Evolutionary conservation across 2,113 vertebrate genomes (phyloP).

Genomic region (Phasianus colchicus): DNA sequence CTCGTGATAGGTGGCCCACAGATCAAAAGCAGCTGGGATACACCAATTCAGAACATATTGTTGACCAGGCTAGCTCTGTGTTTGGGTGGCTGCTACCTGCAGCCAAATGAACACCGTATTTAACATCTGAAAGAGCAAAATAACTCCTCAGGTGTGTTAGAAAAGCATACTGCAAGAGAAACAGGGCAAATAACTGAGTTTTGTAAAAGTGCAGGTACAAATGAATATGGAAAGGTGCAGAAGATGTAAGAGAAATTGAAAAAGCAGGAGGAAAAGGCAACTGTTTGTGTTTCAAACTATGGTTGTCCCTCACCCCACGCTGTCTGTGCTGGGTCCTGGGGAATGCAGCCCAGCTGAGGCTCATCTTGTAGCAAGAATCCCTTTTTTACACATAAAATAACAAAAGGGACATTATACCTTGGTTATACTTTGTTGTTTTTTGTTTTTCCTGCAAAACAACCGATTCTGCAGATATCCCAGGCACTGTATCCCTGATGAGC

Average conservation of each 20-base stretch:
- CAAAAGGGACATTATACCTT: neutral
- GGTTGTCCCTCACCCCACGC: neutral
- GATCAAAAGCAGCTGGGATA: neutral
- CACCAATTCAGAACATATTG: neutral
- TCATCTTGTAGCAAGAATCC: neutral
- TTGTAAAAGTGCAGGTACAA: neutral
- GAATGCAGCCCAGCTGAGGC: neutral
- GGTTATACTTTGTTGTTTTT: too few species aligned
- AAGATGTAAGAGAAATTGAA: neutral
- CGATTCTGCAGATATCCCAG: neutral
- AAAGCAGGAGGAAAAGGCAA: neutral
- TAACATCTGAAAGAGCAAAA: neutral
- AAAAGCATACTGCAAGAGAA: neutral
- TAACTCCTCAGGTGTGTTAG: fast-evolving
- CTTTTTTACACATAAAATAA: neutral
- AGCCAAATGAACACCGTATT: neutral
- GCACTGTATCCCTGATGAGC: neutral
- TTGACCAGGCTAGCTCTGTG: neutral
- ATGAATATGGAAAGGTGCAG: neutral
- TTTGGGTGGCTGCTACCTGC: neutral
- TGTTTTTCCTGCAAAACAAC: neutral
- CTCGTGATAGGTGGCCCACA: neutral
- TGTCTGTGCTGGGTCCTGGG: neutral
- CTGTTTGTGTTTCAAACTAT: neutral
- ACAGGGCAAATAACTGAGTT: neutral